Evolutionary conservation across 2,113 vertebrate species (phyloP).

Genomic region (Mus pahari): DNA sequence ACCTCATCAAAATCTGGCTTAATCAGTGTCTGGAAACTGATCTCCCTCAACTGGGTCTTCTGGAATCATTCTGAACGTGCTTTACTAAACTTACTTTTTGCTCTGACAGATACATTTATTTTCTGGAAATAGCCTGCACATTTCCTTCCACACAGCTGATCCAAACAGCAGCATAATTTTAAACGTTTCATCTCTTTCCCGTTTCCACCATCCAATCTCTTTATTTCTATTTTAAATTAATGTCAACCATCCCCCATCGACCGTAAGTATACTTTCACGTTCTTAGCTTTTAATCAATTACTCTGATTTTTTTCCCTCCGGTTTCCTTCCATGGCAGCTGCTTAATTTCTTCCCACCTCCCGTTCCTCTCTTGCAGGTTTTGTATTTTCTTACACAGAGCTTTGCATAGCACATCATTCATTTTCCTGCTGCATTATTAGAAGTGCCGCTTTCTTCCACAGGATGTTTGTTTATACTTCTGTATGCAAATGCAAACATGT

Average conservation of each 20-base stretch:
- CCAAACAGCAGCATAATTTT: background rate
- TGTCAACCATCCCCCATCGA: background rate
- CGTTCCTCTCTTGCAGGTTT: background rate
- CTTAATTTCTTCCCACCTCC: conserved; percentile 29
- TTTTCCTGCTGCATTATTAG: conserved; percentile 37
- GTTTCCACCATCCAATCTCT: background rate
- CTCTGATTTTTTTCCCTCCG: background rate
- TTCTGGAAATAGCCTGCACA: conserved; percentile 24
- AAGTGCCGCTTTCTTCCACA: conserved; percentile 48
- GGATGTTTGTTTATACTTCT: background rate
- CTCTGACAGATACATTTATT: conserved; percentile 47
- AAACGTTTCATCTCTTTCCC: conserved; percentile 17
- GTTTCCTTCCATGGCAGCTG: conserved; percentile 1
- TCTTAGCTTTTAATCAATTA: conserved; percentile 59
- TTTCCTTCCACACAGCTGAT: conserved; percentile 52
- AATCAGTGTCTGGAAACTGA: conserved; percentile 55
- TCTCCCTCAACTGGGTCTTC: conserved; percentile 40
- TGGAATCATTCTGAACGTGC: conserved; percentile 59
- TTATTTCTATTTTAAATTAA: conserved; percentile 55
- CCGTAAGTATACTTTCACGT: background rate
- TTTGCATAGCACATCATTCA: background rate
- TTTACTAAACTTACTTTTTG: conserved; percentile 13
- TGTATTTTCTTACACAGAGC: conserved; percentile 47
- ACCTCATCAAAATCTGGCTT: conserved; percentile 37
- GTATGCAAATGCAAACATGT: background rate